phyloP scores from a whole-genome alignment of 1,140 invertebrate genomes.

The Eufriesea mexicana region DNA sequence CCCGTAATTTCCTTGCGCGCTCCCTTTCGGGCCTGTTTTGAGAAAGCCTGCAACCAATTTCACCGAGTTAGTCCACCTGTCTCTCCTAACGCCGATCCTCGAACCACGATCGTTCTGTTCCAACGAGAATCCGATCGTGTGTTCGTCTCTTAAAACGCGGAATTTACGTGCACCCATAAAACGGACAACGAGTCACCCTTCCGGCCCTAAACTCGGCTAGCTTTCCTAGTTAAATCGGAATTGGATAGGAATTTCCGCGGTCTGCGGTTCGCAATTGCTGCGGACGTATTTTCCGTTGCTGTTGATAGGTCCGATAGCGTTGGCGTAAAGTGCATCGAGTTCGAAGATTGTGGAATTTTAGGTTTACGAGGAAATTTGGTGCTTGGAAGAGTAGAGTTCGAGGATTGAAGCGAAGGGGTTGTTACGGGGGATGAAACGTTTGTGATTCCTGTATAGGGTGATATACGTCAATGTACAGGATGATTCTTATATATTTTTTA shows the following conservation, averaged over 20 bases:
- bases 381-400: background rate
- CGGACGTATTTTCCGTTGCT: background rate
- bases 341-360: background rate
- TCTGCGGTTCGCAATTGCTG: background rate
- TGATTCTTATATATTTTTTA: no score
- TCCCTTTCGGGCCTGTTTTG: constrained; percentile 92
- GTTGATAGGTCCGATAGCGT: background rate
- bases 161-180: background rate
- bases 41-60: constrained; percentile 87
- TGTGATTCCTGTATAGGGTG: no score
- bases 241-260: background rate
- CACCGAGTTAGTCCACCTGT: constrained; percentile 15
- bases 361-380: background rate
- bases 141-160: background rate
- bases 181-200: background rate
- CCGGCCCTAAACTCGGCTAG: background rate
- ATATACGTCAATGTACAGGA: no score
- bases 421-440: no score
- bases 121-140: background rate
- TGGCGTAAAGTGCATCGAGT: background rate
- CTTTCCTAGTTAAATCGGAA: constrained; percentile 1
- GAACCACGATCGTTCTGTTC: background rate
- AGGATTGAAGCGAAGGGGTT: no score
- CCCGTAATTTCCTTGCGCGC: constrained; percentile 96
- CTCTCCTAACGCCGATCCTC: no score